Evolutionary conservation across 2,113 vertebrate species (phyloP).

Genomic region (Jacana jacana): DNA sequence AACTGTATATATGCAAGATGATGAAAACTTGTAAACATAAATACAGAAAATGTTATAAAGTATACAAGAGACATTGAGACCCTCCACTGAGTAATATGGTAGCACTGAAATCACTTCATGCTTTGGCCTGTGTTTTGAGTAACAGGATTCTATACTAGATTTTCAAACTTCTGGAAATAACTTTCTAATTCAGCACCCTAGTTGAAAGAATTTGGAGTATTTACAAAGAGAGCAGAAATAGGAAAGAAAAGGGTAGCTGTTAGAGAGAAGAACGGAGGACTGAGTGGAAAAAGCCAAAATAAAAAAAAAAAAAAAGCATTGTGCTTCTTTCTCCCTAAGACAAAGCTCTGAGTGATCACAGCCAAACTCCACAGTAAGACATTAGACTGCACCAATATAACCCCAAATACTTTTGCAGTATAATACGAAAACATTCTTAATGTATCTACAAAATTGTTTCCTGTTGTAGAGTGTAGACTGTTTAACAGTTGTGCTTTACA

Average conservation of each 20-base stretch:
- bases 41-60: not conserved
- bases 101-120: not conserved
- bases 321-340: not conserved
- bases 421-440: not conserved
- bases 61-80: not conserved
- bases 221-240: not conserved
- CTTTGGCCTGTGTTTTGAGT: not conserved
- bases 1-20: not conserved
- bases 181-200: not conserved
- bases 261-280: not conserved
- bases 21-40: not conserved
- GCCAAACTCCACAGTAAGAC: not conserved
- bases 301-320: not conserved
- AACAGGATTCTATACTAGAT: not conserved
- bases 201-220: not conserved
- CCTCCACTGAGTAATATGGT: not conserved
- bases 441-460: not conserved
- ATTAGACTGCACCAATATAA: not conserved
- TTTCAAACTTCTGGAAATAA: not conserved
- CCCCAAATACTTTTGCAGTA: not conserved
- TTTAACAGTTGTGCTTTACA: not conserved
- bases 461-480: fast-evolving
- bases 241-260: not conserved
- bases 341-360: not conserved
- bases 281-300: not conserved